Conservation (phyloP, 2,888 invertebrate genomes). For the Drosophila mercatorum region DNA sequence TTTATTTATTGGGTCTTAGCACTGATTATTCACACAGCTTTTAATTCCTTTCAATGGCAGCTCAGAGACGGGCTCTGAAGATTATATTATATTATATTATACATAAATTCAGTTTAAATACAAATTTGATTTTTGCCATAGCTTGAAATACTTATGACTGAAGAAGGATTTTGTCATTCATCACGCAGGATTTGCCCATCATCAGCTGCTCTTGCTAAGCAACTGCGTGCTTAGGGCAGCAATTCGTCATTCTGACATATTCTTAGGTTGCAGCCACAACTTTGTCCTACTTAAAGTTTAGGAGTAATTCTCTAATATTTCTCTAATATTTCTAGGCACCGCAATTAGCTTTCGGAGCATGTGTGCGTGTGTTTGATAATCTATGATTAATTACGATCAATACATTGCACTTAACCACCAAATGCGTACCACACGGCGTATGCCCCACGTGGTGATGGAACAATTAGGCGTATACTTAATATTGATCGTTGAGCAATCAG, state of each 20-base stretch:
- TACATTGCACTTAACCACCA: background rate
- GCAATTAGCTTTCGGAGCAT: background rate
- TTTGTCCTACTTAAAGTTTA: background rate
- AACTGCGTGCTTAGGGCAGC: background rate
- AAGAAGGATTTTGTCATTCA: background rate
- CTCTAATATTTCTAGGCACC: background rate
- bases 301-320: background rate
- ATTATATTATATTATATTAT: no score
- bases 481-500: constrained; percentile 50
- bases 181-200: background rate
- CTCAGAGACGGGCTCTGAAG: no score
- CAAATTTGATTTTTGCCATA: no score
- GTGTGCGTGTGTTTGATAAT: background rate
- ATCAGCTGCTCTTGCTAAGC: background rate
- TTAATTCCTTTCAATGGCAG: no score
- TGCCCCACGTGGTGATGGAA: constrained; percentile 31
- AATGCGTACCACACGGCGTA: constrained; percentile 26
- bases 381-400: constrained; percentile 2
- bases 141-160: background rate
- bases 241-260: constrained; percentile 41
- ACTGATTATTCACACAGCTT: no score
- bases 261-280: background rate
- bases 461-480: constrained; percentile 51
- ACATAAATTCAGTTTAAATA: no score
- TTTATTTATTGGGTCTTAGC: no score